Evolutionary conservation across 2,888 invertebrate species (phyloP), one percentile per base, ranked within the genome.

Genomic region (Gastracanthus pulcherrimus): DNA sequence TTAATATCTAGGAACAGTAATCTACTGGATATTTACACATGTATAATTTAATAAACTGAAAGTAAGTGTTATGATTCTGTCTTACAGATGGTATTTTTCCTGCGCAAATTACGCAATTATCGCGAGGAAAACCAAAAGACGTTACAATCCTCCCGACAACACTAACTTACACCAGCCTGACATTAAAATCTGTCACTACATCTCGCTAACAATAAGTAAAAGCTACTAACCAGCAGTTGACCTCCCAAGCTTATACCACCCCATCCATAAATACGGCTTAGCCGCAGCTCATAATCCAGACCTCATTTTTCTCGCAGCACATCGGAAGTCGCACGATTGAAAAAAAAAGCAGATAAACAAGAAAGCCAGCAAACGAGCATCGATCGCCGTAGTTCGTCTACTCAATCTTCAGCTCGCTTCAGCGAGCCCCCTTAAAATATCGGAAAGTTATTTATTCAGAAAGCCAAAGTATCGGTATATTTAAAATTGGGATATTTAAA

Each of bases 241-340:
- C 58, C n/a, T 16, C 38, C 5, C 4, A 9, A 5, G 71, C 16
- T 38, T 66, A n/a, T 38, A 66, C 36, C 64, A 23, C 38, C 48
- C 6, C 66, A 13, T 9, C 31, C 55, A 67, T 76, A 76, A 76
- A 66, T 76, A 55, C 55, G 41, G 29, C 62, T 77, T 77, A 70
- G 29, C 62, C 62, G 29, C 55, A 26, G n/a, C 48, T 9, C 69
- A 23, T 36, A 55, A 34, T 70, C 34, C 34, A 7, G 5, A n/a
- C 6, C 16, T n/a, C 19, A 34, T 31, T 62, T 34, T 19, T 31
- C 19, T 19, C 2, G 3, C 3, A n/a, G 31, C 16, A 11, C n/a
- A n/a, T n/a, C n/a, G n/a, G n/a, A n/a, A 2, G 0, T 26, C 6
- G 13, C 58, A 0, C 6, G 7, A 11, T 7, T 26, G 55, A 55